Evolutionary conservation across 2,888 invertebrate species (phyloP), one percentile per base, ranked within the genome.

Genomic region (Patella pellucida): DNA sequence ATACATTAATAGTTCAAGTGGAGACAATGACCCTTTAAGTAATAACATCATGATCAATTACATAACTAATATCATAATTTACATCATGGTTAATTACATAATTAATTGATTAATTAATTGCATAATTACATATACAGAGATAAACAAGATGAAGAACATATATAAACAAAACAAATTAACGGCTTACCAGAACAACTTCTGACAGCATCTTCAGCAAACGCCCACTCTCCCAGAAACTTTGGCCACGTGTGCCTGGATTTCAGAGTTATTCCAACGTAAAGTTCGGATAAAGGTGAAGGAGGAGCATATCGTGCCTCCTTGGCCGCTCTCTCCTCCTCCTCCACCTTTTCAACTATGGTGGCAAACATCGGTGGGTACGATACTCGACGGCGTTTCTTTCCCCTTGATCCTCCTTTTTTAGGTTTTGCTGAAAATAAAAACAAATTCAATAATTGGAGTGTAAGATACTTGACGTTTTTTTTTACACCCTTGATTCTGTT

Each of bases 281-380:
- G 76, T 12, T 85, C 82, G 11, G 87, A 85, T 69, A 88, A 77
- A 41, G 88, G 88, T 1, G 88, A 88, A 23, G 84, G 85, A 12
- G 81, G 81, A n/a, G 76, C 76, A n/a, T 27, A 68, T 74, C 83
- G 75, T 71, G 85, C 56, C 62, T 82, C 83, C 54, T 78, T 74
- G 73, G 83, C 85, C 16, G 82, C 81, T 81, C 89, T 86, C 80
- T 92, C 94, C 80, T 94, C 95, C 91, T 96, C 83, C 68, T 80
- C 83, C 31, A 83, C 79, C 69, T 82, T 82, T 76, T 83, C 83
- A 19, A 82, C 79, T 68, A 83, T 83, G 31, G 83, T 83, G 41
- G 83, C 82, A 78, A 86, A 85, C 77, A 82, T 75, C 27, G 84
- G 82, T 31, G 84, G 82, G 76, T 79, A 83, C 51, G 84, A 81